Evolutionary conservation across 1,140 invertebrate species (phyloP), one percentile per base, ranked within the genome.

Genomic region (Aphelinus certus): DNA sequence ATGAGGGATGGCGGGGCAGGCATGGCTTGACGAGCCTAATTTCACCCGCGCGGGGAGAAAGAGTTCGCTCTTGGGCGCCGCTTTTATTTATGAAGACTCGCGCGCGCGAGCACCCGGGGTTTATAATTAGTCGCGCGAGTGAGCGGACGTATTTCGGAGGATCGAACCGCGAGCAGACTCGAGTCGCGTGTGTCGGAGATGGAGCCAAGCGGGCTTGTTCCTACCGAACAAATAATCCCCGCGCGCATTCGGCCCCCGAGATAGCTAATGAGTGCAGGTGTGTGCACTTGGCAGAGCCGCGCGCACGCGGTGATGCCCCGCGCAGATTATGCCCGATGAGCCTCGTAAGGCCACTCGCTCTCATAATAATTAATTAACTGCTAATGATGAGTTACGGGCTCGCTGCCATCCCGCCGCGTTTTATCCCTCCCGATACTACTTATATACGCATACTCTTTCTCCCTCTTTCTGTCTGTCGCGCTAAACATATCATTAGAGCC

Each of bases 301-400:
- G 58, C 49, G 56, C 42, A 10, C 26, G 26, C 26, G 26, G 26
- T 26, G 26, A 26, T 26, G 26, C 26, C 26, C 26, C 26, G 26
- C 26, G 26, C 26, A 26, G 45, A 10, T 58, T 68, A 68, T 7
- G 46, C 61, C 10, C 61, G 61, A 26, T 26, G 26, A 26, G 26
- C 26, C 26, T 26, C 61, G 10, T 65, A 66, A 73, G 65, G 75
- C 55, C 65, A 63, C 51, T 60, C 9, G 26, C 26, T 26, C 26
- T 74, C 75, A 79, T 79, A 79, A 83, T 81, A 81, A 82, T 82
- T 82, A 82, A 85, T 85, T 84, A 26, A 26, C 26, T 26, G 26
- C 26, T 26, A 83, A 81, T 77, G 58, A 73, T 78, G 79, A 82
- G 74, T 83, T 82, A 81, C 71, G 77, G 79, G 53, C 63, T 49